A percentile compares a stretch with the other conserved stretches of the same genome.
Evolutionary conservation across 2,797 vertebrate species (phyloP).

Genomic region (Esox masquinongy): DNA sequence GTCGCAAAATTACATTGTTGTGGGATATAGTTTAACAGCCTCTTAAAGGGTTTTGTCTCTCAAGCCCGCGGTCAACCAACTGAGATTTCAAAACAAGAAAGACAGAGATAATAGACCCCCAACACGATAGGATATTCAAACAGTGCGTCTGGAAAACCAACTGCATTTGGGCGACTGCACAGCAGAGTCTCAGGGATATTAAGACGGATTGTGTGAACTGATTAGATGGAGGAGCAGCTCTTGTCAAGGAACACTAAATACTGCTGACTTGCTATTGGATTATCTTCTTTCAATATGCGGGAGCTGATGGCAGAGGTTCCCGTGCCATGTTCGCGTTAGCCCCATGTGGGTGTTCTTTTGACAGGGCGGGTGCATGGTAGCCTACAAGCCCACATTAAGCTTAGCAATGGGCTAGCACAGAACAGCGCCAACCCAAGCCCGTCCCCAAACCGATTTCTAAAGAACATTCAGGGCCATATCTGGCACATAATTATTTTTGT

Average conservation of each 20-base stretch:
- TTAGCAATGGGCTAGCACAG: too few species aligned
- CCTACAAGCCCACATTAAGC: too few species aligned
- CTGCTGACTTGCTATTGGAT: constrained; percentile 44
- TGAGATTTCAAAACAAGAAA: constrained; percentile 28
- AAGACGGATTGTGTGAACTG: constrained; percentile 59
- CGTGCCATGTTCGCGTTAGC: background rate
- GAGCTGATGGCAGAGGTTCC: constrained; percentile 31
- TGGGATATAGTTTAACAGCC: constrained; percentile 32
- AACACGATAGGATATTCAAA: constrained; percentile 49
- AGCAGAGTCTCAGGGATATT: constrained; percentile 49
- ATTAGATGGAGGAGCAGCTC: constrained; percentile 40
- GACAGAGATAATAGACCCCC: constrained; percentile 38
- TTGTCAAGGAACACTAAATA: constrained; percentile 31
- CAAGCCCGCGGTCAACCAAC: constrained; percentile 18
- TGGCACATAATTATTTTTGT: too few species aligned
- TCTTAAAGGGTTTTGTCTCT: constrained; percentile 24
- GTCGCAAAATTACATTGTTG: constrained; percentile 33
- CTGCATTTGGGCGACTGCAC: constrained; percentile 41
- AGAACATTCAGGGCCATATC: too few species aligned
- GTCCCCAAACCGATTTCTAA: too few species aligned
- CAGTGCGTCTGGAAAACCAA: constrained; percentile 44
- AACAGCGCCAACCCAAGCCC: too few species aligned
- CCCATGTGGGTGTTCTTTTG: background rate
- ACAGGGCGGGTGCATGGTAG: too few species aligned
- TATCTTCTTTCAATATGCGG: constrained; percentile 39